Evolutionary conservation across 2,888 invertebrate species (phyloP), one percentile per base, ranked within the genome.

Genomic region (Elysia crispata): DNA sequence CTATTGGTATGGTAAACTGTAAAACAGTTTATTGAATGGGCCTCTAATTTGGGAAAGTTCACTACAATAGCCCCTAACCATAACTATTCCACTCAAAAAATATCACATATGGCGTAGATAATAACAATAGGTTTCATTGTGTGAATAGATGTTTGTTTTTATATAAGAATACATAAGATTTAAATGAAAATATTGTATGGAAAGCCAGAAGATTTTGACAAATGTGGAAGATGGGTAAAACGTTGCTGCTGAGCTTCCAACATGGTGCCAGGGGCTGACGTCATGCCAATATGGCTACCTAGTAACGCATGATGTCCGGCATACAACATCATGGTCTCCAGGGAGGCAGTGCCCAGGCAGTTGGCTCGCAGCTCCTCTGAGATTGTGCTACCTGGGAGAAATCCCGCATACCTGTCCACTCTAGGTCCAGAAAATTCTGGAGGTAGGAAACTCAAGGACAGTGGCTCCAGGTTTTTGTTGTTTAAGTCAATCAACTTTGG

Each of bases 401-500:
- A 18, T 60, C 60, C 60, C 20, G 60, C 8, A 3, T 60, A 18
- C 6, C 20, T 20, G 23, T 3, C 60, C 20, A 60, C 23, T 3
- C 23, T 15, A 54, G 13, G 20, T 15, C 60, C 60, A 15, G 15
- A 5, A 18, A 23, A 60, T 3, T 20, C 60, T 60, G 66, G 66
- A 28, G 84, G 85, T 8, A 87, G 83, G 15, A 88, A 62, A 20
- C 86, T 86, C 18, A 87, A 77, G 30, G 87, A 86, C 8, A 87
- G 76, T 8, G 85, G 81, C 60, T 86, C 87, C 18, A 86, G 60
- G 33, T 86, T 86, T 33, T 86, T 86, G 60, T 84, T 84, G 81
- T 88, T 88, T 31, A 90, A 82, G 74, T 90, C 90, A 30, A 89
- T 85, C 1, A 91, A 83, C 82, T 91, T 91, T 5, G 91, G 91